Evolutionary conservation across 2,888 invertebrate species (phyloP).

Genomic region (Andrena praecox): DNA sequence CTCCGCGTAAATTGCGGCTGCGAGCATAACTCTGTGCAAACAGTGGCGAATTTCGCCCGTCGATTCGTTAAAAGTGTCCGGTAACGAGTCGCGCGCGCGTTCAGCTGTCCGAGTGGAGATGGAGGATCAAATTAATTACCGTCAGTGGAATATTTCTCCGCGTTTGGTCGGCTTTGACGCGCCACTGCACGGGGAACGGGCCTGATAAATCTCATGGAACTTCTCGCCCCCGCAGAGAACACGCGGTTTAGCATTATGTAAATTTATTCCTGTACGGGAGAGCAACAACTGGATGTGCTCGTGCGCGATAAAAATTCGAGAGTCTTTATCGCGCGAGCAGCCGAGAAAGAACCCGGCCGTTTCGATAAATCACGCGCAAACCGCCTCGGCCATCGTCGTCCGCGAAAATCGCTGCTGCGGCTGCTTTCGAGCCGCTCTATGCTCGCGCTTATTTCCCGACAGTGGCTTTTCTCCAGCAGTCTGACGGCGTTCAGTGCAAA

Average conservation of each 20-base stretch:
- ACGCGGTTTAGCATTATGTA: slow-evolving; percentile 38
- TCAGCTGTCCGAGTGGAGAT: neutral
- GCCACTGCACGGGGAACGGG: neutral
- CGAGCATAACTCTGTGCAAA: no score
- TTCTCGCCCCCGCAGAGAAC: slow-evolving; percentile 23
- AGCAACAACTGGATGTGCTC: slow-evolving; percentile 23
- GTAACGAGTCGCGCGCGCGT: neutral
- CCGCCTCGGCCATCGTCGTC: neutral
- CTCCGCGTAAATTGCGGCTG: no score
- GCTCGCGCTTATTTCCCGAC: slow-evolving; percentile 20
- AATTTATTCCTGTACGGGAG: slow-evolving; percentile 29
- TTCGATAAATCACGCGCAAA: slow-evolving; percentile 30
- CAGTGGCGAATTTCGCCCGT: neutral
- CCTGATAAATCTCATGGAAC: slow-evolving; percentile 35
- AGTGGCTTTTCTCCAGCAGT: slow-evolving; percentile 3
- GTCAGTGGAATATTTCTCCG: slow-evolving; percentile 25
- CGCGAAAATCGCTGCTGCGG: slow-evolving; percentile 1
- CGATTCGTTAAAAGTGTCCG: slow-evolving; percentile 26
- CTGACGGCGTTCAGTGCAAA: slow-evolving; percentile 4
- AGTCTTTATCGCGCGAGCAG: slow-evolving; percentile 6
- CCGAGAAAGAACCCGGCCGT: neutral
- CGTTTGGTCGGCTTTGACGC: slow-evolving; percentile 19
- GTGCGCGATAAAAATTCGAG: slow-evolving; percentile 33
- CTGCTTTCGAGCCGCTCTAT: slow-evolving; percentile 1
- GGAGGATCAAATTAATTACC: slow-evolving; percentile 36